phyloP scores from a whole-genome alignment of 2,113 vertebrate genomes.

The Trematomus loennbergii region DNA sequence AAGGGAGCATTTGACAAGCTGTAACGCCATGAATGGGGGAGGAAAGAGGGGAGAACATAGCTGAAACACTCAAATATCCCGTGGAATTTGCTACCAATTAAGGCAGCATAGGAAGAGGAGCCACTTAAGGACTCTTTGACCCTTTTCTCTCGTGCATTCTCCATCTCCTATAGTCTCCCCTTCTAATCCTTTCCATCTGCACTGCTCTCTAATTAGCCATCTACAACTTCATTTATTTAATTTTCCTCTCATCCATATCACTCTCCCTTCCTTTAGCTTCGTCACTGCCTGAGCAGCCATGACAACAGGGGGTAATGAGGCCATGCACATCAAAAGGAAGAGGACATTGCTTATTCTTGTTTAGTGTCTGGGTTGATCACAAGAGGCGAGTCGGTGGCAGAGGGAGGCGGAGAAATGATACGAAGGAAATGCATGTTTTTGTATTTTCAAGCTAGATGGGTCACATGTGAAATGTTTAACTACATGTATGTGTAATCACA shows the following conservation, averaged over 20 bases:
- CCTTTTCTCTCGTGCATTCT: conserved; percentile 25
- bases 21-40: conserved; percentile 78
- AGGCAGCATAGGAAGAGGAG: conserved; percentile 73
- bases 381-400: neutral
- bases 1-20: conserved; percentile 38
- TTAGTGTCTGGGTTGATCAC: conserved; percentile 10
- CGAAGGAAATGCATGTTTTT: neutral
- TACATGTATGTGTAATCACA: neutral
- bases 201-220: conserved; percentile 13
- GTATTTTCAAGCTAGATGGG: neutral
- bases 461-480: neutral
- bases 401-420: neutral
- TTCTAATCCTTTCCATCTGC: conserved; percentile 43
- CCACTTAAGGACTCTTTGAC: conserved; percentile 54
- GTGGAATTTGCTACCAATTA: conserved; percentile 81
- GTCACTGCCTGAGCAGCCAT: conserved; percentile 18
- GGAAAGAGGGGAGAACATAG: conserved; percentile 42
- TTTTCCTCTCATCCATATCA: conserved; percentile 16
- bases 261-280: conserved; percentile 14
- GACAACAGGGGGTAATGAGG: conserved; percentile 25
- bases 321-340: conserved; percentile 10
- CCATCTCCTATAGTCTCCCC: conserved; percentile 17
- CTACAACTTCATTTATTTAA: conserved; percentile 9
- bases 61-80: conserved; percentile 75
- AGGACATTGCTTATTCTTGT: neutral